Percentiles rank a stretch among this genome's conserved stretches.
Conservation (phyloP, 1,140 invertebrate genomes). For the Cotesia glomerata region DNA sequence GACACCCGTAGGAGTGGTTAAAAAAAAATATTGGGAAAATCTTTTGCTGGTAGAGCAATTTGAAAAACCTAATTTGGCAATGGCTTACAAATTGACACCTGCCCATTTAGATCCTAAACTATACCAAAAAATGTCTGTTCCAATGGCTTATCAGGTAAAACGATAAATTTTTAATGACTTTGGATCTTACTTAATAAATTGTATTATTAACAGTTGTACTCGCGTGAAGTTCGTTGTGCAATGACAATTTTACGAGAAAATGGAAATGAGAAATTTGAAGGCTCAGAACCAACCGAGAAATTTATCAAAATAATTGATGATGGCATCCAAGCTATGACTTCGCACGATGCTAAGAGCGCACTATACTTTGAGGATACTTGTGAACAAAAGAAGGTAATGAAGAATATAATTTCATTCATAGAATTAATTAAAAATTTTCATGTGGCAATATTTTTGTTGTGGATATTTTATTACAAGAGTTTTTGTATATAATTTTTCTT, state of each 20-base stretch:
- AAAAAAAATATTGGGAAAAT: conserved; percentile 1
- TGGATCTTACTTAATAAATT: not conserved
- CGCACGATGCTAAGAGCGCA: not conserved
- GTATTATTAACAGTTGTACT: not conserved
- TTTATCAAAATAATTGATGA: conserved; percentile 1
- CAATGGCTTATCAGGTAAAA: not conserved
- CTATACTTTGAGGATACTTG: not conserved
- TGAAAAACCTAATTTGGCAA: not conserved
- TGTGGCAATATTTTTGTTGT: not conserved
- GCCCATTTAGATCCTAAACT: not conserved
- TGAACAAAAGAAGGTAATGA: not conserved
- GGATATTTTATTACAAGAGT: not conserved
- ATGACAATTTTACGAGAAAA: not conserved
- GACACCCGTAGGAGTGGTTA: not conserved
- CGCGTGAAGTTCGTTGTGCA: not conserved
- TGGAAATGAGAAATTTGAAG: not conserved
- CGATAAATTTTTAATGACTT: not conserved
- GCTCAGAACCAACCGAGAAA: not conserved
- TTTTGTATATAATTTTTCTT: no score
- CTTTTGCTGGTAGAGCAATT: not conserved
- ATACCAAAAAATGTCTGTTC: no score
- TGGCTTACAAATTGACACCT: not conserved
- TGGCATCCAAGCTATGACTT: not conserved
- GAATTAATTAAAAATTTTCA: no score
- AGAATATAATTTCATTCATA: no score